Percentiles rank a stretch among this genome's conserved stretches.
Evolutionary conservation across 1,140 invertebrate species (phyloP).

Genomic region (Aporrectodea caliginosa): DNA sequence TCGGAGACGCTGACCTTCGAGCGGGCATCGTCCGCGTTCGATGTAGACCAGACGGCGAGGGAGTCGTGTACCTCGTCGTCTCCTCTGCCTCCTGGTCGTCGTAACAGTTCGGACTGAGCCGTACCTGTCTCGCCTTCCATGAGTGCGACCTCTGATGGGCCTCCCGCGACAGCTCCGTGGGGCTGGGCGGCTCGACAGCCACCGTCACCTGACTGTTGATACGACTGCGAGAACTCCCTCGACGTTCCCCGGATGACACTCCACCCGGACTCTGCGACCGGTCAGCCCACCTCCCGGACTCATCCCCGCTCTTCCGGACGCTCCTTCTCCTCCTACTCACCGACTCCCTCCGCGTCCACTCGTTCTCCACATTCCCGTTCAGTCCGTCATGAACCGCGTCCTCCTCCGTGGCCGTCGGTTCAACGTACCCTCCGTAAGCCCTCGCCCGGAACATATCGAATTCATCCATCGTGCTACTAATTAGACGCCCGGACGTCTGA

Average conservation of each 20-base stretch:
- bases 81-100: not conserved
- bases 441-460: constrained; percentile 19
- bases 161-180: not conserved
- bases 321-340: not conserved
- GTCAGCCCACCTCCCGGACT: not conserved
- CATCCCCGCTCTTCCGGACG: not conserved
- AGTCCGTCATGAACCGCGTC: not conserved
- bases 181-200: not conserved
- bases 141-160: not conserved
- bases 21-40: not conserved
- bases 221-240: not conserved
- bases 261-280: too few relatives aligned
- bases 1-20: not conserved
- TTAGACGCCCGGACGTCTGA: too few relatives aligned
- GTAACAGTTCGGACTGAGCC: not conserved
- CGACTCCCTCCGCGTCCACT: not conserved
- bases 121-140: not conserved
- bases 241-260: not conserved
- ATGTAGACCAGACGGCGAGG: not conserved
- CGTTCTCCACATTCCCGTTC: not conserved
- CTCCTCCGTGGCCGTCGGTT: not conserved
- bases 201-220: not conserved
- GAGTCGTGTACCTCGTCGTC: not conserved
- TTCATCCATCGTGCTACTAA: constrained; percentile 5
- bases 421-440: constrained; percentile 18